Evolutionary conservation across 1,140 invertebrate genomes (phyloP).

Genomic region (Grapholita molesta): DNA sequence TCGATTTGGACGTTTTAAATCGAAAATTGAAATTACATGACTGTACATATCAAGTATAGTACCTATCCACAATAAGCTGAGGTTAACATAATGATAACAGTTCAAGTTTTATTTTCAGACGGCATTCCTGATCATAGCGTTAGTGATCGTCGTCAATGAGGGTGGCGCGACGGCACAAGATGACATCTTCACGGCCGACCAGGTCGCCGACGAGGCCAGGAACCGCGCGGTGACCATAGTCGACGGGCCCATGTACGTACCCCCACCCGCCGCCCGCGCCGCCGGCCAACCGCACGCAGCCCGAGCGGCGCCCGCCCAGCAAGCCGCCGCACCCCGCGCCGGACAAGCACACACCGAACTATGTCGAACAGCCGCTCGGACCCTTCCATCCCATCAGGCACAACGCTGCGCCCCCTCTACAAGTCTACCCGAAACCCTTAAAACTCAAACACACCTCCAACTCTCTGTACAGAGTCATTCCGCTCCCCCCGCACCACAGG

Average conservation of each 20-base stretch:
- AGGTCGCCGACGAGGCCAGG: slow-evolving; percentile 55
- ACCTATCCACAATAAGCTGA: too few species aligned
- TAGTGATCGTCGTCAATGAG: slow-evolving; percentile 67
- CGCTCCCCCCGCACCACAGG: slow-evolving; percentile 38
- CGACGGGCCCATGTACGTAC: slow-evolving; percentile 52
- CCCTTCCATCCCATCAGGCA: slow-evolving; percentile 42
- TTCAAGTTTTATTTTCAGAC: slow-evolving; percentile 54
- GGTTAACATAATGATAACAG: too few species aligned
- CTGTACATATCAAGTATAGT: too few species aligned
- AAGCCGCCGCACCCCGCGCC: slow-evolving; percentile 46
- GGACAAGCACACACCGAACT: slow-evolving; percentile 42
- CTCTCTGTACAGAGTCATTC: slow-evolving; percentile 55
- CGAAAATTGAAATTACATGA: too few species aligned
- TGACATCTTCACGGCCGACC: slow-evolving; percentile 46
- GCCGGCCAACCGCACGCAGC: slow-evolving; percentile 35
- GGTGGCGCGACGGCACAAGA: slow-evolving; percentile 51
- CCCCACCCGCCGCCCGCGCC: slow-evolving; percentile 24
- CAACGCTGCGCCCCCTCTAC: slow-evolving; percentile 34
- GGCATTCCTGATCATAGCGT: slow-evolving; percentile 67
- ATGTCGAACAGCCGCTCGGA: slow-evolving; percentile 36
- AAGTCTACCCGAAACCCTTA: slow-evolving; percentile 41
- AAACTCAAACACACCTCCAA: slow-evolving; percentile 41
- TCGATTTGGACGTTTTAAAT: too few species aligned
- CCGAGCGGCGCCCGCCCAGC: slow-evolving; percentile 53
- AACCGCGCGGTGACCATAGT: slow-evolving; percentile 49